Percentiles rank a stretch among this genome's conserved stretches.
Evolutionary conservation across 2,888 invertebrate genomes (phyloP).

Genomic region (Anoplius nigerrimus): DNA sequence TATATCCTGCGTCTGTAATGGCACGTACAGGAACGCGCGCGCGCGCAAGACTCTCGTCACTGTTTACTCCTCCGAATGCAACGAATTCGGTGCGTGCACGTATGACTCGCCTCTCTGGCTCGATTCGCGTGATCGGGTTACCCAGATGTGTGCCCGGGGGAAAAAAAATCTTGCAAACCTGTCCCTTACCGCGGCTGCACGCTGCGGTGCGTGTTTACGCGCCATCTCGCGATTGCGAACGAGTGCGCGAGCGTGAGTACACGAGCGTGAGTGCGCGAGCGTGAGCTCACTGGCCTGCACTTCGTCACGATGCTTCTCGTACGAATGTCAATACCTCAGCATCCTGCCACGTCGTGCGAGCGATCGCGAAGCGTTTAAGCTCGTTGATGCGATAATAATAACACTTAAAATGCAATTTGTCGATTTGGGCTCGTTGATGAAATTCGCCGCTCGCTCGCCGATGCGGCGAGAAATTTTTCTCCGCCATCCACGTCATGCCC

Average conservation of each 20-base stretch:
- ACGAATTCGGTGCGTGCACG: constrained; percentile 34
- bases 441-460: constrained; percentile 11
- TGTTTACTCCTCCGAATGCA: constrained; percentile 41
- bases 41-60: constrained; percentile 40
- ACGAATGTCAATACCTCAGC: too few relatives aligned
- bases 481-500: too few relatives aligned
- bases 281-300: too few relatives aligned
- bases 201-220: background rate
- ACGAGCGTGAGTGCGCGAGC: too few relatives aligned
- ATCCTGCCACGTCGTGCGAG: background rate
- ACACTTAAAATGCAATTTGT: constrained; percentile 46
- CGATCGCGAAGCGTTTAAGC: constrained; percentile 20
- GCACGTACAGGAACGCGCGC: constrained; percentile 17
- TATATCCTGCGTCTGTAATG: too few relatives aligned
- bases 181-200: constrained; percentile 28
- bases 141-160: constrained; percentile 31
- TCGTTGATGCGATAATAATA: constrained; percentile 37
- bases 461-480: background rate
- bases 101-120: constrained; percentile 21
- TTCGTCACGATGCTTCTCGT: too few relatives aligned
- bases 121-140: constrained; percentile 43
- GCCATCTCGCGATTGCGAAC: too few relatives aligned
- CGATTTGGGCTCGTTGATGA: constrained; percentile 21
- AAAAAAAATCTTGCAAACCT: constrained; percentile 36
- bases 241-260: too few relatives aligned